Percentiles rank a stretch among this genome's conserved stretches.
Evolutionary conservation across 2,113 vertebrate species (phyloP).

Genomic region (Strix uralensis): DNA sequence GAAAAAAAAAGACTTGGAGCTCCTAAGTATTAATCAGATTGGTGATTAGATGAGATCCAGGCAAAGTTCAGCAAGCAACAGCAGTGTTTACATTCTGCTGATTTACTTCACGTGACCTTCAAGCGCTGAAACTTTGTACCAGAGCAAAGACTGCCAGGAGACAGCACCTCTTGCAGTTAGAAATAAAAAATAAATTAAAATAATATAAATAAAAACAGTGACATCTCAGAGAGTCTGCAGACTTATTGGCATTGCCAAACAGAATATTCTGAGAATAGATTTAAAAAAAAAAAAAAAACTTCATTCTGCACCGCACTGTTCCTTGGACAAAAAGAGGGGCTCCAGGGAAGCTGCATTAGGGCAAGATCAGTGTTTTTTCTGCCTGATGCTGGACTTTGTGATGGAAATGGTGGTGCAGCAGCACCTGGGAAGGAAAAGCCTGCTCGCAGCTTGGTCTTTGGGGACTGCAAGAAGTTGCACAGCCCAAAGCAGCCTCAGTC

Average conservation of each 20-base stretch:
- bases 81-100: neutral
- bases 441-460: fast-evolving
- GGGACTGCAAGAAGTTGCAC: fast-evolving
- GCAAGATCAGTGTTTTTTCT: neutral
- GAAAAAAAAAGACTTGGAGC: neutral
- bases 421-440: neutral
- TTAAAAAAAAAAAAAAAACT: neutral
- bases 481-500: neutral
- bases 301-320: neutral
- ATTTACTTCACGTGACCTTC: neutral
- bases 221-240: neutral
- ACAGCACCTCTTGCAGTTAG: no score
- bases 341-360: neutral
- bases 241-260: neutral
- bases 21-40: neutral
- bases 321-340: neutral
- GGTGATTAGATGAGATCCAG: neutral
- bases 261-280: neutral
- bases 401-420: fast-evolving
- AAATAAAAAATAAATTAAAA: neutral
- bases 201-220: neutral
- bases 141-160: neutral
- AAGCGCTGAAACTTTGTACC: neutral
- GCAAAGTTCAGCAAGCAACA: neutral
- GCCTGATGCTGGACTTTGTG: neutral